These are phyloP conservation scores for Charina bottae DNA, from an alignment of 2,113 vertebrate species.

Conservation along the genomic window DNA sequence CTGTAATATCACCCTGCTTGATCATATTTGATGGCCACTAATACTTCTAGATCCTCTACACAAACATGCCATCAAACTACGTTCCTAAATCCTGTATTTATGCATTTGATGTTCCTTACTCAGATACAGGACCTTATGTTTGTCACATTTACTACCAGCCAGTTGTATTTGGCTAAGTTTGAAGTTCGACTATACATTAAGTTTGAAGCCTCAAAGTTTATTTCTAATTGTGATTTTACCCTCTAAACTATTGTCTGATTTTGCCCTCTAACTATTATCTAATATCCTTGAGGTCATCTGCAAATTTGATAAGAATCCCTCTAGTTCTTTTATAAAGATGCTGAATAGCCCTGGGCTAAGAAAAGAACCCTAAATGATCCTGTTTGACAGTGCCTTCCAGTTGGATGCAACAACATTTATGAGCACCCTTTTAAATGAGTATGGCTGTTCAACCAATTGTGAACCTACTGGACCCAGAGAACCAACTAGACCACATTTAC, in stretches of 20 bases:
- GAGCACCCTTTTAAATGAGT: neutral
- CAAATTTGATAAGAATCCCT: neutral
- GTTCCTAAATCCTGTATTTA: neutral
- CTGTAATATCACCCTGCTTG: neutral
- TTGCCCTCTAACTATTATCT: neutral
- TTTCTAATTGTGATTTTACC: neutral
- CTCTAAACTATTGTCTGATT: neutral
- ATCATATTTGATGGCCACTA: neutral
- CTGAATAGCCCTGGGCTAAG: neutral
- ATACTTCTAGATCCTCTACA: neutral
- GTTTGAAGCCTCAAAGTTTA: neutral
- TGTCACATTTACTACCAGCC: neutral
- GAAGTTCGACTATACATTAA: too few relatives aligned
- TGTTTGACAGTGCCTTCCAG: neutral
- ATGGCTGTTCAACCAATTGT: neutral
- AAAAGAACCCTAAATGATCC: neutral
- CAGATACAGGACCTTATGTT: neutral
- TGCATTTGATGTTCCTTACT: neutral
- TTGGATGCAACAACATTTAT: neutral
- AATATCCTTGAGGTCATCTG: neutral
- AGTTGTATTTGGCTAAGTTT: neutral
- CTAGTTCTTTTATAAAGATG: neutral
- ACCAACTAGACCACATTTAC: neutral
- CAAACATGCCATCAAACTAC: neutral
- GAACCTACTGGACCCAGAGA: neutral